Conservation (phyloP, 2,113 vertebrate species). For the Probosciger aterrimus region DNA sequence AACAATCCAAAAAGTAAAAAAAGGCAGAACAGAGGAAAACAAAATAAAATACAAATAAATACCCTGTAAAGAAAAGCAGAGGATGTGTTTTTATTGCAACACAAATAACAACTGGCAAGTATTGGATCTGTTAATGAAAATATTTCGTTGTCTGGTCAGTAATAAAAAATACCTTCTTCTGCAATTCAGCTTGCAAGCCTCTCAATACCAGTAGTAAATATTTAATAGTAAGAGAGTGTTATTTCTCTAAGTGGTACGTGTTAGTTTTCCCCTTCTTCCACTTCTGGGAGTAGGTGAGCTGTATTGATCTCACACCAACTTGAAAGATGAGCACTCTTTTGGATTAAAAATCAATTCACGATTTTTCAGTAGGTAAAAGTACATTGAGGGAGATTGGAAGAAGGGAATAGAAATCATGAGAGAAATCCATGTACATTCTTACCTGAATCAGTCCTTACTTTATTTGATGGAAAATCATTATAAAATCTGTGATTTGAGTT, state of each 20-base stretch:
- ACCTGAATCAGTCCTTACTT: neutral
- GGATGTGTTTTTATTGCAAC: neutral
- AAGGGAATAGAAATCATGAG: neutral
- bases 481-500: neutral
- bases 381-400: neutral
- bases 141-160: neutral
- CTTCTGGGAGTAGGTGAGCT: neutral
- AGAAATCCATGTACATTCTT: neutral
- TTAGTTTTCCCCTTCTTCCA: neutral
- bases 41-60: neutral
- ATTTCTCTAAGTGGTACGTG: neutral
- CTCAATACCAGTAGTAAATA: neutral
- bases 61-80: neutral
- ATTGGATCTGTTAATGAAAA: neutral
- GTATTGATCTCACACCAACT: neutral
- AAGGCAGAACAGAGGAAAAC: neutral
- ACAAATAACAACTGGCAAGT: neutral
- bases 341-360: neutral
- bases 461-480: neutral
- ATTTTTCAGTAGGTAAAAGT: neutral
- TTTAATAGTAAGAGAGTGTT: constrained; percentile 1
- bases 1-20: neutral
- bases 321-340: neutral
- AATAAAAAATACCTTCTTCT: neutral
- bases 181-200: neutral